Evolutionary conservation across 2,797 vertebrate species (phyloP).

Genomic region (Zenarchopterus dispar): DNA sequence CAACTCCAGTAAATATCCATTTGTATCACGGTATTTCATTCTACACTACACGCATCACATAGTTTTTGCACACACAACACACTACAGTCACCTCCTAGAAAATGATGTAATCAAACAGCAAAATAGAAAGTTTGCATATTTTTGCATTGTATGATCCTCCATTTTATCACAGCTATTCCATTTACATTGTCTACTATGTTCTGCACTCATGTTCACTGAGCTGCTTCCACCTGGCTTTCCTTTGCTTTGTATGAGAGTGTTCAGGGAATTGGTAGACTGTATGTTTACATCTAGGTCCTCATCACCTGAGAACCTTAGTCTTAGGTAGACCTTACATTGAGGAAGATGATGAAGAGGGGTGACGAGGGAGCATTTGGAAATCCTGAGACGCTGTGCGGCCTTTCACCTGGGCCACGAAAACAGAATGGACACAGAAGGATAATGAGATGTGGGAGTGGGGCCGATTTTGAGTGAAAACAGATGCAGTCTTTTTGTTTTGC

Average conservation of each 20-base stretch:
- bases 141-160: slow-evolving; percentile 84
- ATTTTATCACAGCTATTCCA: slow-evolving; percentile 80
- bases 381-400: slow-evolving; percentile 85
- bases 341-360: slow-evolving; percentile 31
- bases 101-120: slow-evolving; percentile 81
- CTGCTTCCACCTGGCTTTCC: slow-evolving; percentile 42
- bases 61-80: slow-evolving; percentile 70
- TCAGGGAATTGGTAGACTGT: slow-evolving; percentile 50
- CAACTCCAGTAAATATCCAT: slow-evolving; percentile 76
- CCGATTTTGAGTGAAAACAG: slow-evolving; percentile 62
- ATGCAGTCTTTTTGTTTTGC: slow-evolving; percentile 67
- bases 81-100: slow-evolving; percentile 81
- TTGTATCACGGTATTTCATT: slow-evolving; percentile 55
- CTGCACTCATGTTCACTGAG: slow-evolving; percentile 32
- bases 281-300: slow-evolving; percentile 53
- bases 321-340: slow-evolving; percentile 62
- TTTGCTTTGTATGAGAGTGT: slow-evolving; percentile 43
- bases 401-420: slow-evolving; percentile 70
- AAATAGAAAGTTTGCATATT: slow-evolving; percentile 89
- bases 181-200: slow-evolving; percentile 45
- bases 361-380: slow-evolving; percentile 56
- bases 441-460: slow-evolving; percentile 50
- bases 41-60: slow-evolving; percentile 77
- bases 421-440: slow-evolving; percentile 72
- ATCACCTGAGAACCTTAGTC: slow-evolving; percentile 52